These are phyloP conservation scores for Fregata magnificens DNA, from an alignment of 2,113 vertebrate genomes.

Conservation along the genomic window DNA sequence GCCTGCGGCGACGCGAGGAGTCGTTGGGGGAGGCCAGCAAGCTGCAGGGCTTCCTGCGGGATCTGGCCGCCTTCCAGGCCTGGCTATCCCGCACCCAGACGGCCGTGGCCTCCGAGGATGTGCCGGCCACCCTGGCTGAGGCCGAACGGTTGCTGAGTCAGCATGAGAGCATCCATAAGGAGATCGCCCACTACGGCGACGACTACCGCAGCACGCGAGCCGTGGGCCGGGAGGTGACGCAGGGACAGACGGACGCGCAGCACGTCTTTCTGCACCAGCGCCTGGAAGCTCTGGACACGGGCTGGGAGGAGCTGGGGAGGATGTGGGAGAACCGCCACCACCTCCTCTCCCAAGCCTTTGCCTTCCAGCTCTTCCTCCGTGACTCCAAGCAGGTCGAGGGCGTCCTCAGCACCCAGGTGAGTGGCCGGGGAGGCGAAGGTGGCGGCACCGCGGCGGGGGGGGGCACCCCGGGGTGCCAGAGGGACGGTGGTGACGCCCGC, in stretches of 20 bases:
- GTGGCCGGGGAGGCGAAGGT: not conserved
- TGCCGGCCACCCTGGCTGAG: constrained; percentile 85
- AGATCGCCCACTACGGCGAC: constrained; percentile 88
- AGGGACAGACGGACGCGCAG: constrained; percentile 87
- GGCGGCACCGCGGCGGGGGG: too few species aligned
- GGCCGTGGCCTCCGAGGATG: constrained; percentile 89
- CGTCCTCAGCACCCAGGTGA: constrained; percentile 92
- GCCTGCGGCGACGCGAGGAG: constrained; percentile 88
- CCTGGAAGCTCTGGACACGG: constrained; percentile 88
- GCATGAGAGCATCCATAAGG: constrained; percentile 89
- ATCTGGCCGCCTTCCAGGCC: constrained; percentile 90
- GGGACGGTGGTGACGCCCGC: not conserved
- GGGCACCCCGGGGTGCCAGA: not conserved
- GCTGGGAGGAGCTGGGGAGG: constrained; percentile 90
- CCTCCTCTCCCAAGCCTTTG: constrained; percentile 86
- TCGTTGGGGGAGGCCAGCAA: constrained; percentile 89
- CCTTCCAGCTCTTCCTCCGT: constrained; percentile 90
- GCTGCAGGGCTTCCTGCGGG: constrained; percentile 90
- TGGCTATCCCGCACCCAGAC: constrained; percentile 92
- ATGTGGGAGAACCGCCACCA: constrained; percentile 94
- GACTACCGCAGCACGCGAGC: constrained; percentile 87
- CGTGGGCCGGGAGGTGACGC: constrained; percentile 87
- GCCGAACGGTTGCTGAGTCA: constrained; percentile 86
- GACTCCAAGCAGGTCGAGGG: constrained; percentile 92
- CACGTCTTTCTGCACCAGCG: constrained; percentile 89